A percentile compares a stretch with the other conserved stretches of the same genome.
Conservation (phyloP, 2,797 vertebrate genomes). For the Echeneis naucrates region DNA sequence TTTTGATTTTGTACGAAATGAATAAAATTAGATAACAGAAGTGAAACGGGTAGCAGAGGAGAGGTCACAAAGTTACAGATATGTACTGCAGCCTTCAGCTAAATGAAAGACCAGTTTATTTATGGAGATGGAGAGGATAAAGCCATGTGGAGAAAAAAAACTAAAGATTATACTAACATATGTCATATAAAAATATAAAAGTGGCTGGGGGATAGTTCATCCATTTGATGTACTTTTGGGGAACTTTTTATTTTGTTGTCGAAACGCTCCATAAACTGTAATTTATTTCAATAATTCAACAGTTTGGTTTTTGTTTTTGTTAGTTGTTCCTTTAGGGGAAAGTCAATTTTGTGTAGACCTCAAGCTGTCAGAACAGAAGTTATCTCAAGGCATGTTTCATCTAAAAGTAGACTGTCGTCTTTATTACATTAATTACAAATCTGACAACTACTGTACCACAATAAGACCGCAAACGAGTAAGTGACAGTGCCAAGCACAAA, state of each 20-base stretch:
- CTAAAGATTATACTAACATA: not conserved
- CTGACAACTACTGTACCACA: too few relatives aligned
- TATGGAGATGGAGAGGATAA: too few relatives aligned
- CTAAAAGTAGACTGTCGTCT: too few relatives aligned
- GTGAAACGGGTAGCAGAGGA: not conserved
- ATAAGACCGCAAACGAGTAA: too few relatives aligned
- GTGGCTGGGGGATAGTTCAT: not conserved
- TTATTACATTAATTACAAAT: too few relatives aligned
- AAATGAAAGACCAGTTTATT: not conserved
- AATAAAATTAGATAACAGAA: not conserved
- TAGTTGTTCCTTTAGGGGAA: slow-evolving; percentile 18
- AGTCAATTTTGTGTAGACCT: too few relatives aligned
- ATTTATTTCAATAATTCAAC: not conserved
- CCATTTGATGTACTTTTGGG: not conserved
- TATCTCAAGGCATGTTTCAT: too few relatives aligned
- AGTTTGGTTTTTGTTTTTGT: slow-evolving; percentile 17
- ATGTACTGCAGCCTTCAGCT: not conserved
- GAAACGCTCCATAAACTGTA: not conserved
- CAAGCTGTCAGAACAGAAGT: too few relatives aligned
- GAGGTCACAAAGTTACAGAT: not conserved
- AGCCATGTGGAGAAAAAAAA: not conserved
- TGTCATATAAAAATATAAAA: too few relatives aligned
- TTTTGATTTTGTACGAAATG: not conserved
- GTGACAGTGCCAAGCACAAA: too few relatives aligned
- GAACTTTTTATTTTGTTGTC: not conserved